Conservation (phyloP, 2,113 vertebrate species). For the Phyllostomus hastatus region DNA sequence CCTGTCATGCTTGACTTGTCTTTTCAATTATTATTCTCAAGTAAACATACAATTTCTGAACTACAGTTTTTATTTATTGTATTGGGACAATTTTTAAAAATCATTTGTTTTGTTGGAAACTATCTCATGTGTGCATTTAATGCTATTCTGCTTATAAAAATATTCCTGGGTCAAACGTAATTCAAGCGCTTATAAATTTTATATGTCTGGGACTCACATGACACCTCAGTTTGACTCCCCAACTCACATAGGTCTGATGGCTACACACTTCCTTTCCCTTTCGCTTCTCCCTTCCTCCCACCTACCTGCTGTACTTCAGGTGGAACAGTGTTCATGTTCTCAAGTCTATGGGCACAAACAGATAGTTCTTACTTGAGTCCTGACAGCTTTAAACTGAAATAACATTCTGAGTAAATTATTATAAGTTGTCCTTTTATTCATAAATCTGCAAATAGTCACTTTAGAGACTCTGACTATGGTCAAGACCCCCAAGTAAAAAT, state of each 20-base stretch:
- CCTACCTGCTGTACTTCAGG: not conserved
- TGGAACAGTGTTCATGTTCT: not conserved
- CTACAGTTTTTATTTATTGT: not conserved
- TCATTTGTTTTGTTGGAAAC: not conserved
- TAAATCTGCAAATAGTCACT: not conserved
- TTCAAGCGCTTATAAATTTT: not conserved
- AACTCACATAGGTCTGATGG: not conserved
- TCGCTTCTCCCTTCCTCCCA: no score
- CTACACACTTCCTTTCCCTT: not conserved
- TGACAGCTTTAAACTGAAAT: not conserved
- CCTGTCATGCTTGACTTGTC: not conserved
- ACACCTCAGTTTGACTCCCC: not conserved
- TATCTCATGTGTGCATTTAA: not conserved
- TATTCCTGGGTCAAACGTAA: not conserved
- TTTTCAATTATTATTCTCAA: constrained; percentile 10
- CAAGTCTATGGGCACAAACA: not conserved
- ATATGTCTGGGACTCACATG: not conserved
- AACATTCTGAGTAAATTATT: not conserved
- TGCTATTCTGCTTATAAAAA: not conserved
- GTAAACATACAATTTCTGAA: not conserved
- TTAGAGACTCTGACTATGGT: not conserved
- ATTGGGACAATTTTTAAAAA: not conserved
- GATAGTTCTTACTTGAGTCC: not conserved
- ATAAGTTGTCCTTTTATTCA: not conserved
- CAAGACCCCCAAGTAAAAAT: not conserved